These are phyloP conservation scores for Drosophila anceps DNA, from an alignment of 2,888 invertebrate genomes.

Conservation along the genomic window DNA sequence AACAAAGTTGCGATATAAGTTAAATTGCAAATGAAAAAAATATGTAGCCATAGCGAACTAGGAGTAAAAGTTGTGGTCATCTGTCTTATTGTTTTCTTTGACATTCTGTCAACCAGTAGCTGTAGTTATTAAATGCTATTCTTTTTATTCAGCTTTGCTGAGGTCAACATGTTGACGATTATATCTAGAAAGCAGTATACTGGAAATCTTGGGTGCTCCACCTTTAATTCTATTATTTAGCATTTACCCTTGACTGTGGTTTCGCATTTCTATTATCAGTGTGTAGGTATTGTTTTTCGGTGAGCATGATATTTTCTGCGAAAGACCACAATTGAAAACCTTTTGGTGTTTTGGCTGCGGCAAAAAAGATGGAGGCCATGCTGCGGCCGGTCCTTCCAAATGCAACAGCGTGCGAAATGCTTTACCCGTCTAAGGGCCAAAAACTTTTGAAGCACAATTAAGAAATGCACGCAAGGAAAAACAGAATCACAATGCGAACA, in stretches of 20 bases:
- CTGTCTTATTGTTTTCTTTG: conserved; percentile 55
- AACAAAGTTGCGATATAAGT: neutral
- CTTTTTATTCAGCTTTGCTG: conserved; percentile 23
- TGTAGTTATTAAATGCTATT: conserved; percentile 19
- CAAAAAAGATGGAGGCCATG: neutral
- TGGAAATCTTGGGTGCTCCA: neutral
- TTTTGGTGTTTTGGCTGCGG: neutral
- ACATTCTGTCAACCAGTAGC: conserved; percentile 52
- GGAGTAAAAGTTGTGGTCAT: conserved; percentile 13
- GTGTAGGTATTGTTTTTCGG: conserved; percentile 36
- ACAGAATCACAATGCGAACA: neutral
- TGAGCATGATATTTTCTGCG: conserved; percentile 31
- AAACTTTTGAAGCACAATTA: conserved; percentile 18
- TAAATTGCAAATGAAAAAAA: conserved; percentile 3
- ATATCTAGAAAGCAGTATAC: conserved; percentile 6
- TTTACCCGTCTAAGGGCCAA: neutral
- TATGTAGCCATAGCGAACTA: neutral
- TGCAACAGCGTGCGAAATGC: conserved; percentile 21
- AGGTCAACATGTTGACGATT: conserved; percentile 39
- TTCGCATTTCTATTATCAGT: conserved; percentile 27
- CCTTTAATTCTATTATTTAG: conserved; percentile 9
- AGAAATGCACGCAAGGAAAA: conserved; percentile 7
- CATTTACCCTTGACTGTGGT: conserved; percentile 27
- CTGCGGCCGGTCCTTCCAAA: conserved; percentile 17
- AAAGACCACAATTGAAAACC: conserved; percentile 19